Base-by-base conservation (phyloP, 2,888 invertebrate species). In the Erynnis tages region DNA sequence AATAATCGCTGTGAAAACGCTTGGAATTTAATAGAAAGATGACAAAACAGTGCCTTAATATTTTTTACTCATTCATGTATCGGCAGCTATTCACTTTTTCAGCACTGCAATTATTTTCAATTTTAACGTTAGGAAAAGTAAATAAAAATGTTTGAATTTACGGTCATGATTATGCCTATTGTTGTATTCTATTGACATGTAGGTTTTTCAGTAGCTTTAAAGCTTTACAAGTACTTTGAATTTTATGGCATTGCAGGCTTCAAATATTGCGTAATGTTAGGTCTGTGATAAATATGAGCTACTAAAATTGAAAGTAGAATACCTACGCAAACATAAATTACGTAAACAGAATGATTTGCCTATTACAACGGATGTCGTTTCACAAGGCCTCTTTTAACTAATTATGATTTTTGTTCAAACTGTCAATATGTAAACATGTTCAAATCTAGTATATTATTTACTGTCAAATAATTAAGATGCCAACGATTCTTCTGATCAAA, bases 281-380 rank as follows among this genome's bases (percentile, higher is more conserved):
- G 32, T 49, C 32, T 40, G 40, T 52, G 53, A 50, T 55, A 57
- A 57, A 50, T 57, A 58, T 48, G 53, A 55, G 37, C 50, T 41
- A 55, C 50, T 59, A 60, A 58, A 58, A 58, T 55, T 52, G 58
- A 60, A 60, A 60, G 59, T 60, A 57, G 59, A 34, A 49, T 49
- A 49, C 59, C 50, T 54, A 52, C 56, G 35, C 47, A 49, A 46
- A 53, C 45, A 40, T 47, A 54, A 56, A 54, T 62, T 54, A 56
- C 41, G 40, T 49, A 49, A 49, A 52, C 54, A 54, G 50, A 35
- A 53, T 58, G 56, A 63, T 58, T 56, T 60, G 53, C 38, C 48
- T 47, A 58, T 56, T 53, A 71, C 63, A 67, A 69, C 74, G 70
- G 74, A 76, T 69, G 67, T 67, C 61, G 64, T 67, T 67, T 66